phyloP scores from a whole-genome alignment of 2,888 invertebrate genomes.

The Troilus luridus region DNA sequence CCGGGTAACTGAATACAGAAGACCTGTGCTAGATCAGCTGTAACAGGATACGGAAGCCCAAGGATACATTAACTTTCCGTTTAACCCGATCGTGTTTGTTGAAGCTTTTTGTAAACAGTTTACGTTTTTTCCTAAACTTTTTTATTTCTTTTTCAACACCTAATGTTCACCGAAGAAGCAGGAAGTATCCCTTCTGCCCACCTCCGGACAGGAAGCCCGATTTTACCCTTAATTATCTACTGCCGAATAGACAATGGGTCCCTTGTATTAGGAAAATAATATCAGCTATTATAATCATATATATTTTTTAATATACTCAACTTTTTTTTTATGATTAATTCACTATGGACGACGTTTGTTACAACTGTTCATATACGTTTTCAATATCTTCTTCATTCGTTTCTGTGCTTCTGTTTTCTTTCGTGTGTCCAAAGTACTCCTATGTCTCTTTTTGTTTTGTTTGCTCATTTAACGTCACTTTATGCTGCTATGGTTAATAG shows the following conservation, averaged over 20 bases:
- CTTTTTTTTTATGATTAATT: no score
- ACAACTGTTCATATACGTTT: no score
- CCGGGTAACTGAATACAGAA: constrained; percentile 26
- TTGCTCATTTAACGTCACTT: no score
- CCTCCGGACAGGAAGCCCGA: background rate
- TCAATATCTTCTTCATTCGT: no score
- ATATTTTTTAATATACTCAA: no score
- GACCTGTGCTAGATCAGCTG: constrained; percentile 35
- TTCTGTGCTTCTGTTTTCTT: no score
- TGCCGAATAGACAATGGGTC: background rate
- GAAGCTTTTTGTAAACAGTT: constrained; percentile 31
- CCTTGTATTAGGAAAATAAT: no score
- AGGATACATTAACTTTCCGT: constrained; percentile 53
- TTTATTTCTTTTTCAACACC: constrained; percentile 9
- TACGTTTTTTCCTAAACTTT: background rate
- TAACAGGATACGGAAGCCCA: constrained; percentile 51
- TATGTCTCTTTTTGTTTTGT: no score
- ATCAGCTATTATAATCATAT: no score
- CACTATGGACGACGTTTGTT: no score
- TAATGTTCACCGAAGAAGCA: constrained; percentile 7
- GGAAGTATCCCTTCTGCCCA: background rate
- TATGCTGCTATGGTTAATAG: no score
- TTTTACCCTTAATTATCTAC: background rate
- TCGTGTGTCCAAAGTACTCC: no score
- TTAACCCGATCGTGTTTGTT: constrained; percentile 48